phyloP scores from a whole-genome alignment of 2,888 invertebrate genomes.

The Odiellus spinosus region DNA sequence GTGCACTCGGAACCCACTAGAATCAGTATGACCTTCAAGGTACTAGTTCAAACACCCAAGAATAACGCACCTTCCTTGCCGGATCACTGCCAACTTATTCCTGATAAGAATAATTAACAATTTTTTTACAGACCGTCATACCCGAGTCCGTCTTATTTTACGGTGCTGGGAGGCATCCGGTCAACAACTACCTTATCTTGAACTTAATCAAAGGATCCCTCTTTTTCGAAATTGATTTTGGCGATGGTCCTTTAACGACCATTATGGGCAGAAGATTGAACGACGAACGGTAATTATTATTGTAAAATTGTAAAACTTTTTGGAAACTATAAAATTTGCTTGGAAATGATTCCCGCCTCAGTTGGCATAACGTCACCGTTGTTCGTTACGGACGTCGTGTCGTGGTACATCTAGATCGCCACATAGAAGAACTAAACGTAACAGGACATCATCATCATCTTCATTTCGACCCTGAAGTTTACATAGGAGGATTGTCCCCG shows the following conservation, averaged over 20 bases:
- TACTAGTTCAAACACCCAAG: too few relatives aligned
- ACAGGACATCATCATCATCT: conserved; percentile 51
- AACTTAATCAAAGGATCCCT: conserved; percentile 60
- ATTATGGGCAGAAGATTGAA: conserved; percentile 27
- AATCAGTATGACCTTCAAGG: conserved; percentile 62
- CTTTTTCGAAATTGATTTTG: conserved; percentile 72
- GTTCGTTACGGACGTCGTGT: conserved; percentile 57
- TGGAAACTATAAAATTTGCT: not conserved
- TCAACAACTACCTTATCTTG: conserved; percentile 76
- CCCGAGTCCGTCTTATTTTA: conserved; percentile 84
- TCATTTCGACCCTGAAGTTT: conserved; percentile 84
- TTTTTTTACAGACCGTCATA: conserved; percentile 53
- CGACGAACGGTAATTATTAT: conserved; percentile 26
- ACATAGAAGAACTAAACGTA: conserved; percentile 44
- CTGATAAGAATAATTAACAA: not conserved
- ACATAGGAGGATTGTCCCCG: conserved; percentile 58
- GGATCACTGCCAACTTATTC: too few relatives aligned
- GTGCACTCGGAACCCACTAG: conserved; percentile 72
- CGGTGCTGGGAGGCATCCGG: conserved; percentile 68
- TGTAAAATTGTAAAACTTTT: too few relatives aligned
- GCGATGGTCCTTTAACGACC: conserved; percentile 45
- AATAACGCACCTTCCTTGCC: too few relatives aligned
- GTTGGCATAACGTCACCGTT: conserved; percentile 80
- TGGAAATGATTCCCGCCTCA: conserved; percentile 14
- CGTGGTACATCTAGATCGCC: conserved; percentile 57